Percentiles rank a stretch among this genome's conserved stretches.
Conservation (phyloP, 2,113 vertebrate species). For the Ploceus nigricollis region DNA sequence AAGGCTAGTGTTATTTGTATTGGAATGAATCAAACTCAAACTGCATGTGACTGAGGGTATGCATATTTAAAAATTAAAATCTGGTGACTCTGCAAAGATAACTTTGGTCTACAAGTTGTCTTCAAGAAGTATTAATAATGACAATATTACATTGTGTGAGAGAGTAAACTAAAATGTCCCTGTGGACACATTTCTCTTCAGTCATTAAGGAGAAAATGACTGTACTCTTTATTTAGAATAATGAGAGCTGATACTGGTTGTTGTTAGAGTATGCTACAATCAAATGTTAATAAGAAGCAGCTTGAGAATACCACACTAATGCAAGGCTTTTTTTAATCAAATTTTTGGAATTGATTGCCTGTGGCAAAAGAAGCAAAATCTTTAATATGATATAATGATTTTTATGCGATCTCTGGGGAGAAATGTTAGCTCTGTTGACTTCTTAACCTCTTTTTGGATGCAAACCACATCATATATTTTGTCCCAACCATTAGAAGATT, state of each 20-base stretch:
- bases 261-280: slow-evolving; percentile 7
- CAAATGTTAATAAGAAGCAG: slow-evolving; percentile 45
- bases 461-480: background rate
- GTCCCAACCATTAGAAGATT: background rate
- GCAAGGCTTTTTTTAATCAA: slow-evolving; percentile 56
- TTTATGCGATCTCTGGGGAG: slow-evolving; percentile 7
- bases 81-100: background rate
- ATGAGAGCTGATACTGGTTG: slow-evolving; percentile 31
- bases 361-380: slow-evolving; percentile 27
- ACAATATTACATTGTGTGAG: slow-evolving; percentile 15
- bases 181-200: slow-evolving; percentile 21
- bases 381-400: slow-evolving; percentile 24
- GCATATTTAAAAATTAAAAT: background rate
- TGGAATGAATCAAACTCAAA: background rate
- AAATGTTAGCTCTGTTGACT: background rate
- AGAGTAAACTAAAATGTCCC: slow-evolving; percentile 46
- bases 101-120: background rate
- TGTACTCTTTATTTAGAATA: slow-evolving; percentile 61
- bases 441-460: background rate
- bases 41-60: background rate
- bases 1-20: background rate
- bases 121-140: slow-evolving; percentile 32
- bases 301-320: slow-evolving; percentile 44
- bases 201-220: slow-evolving; percentile 65
- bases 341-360: slow-evolving; percentile 55